Conservation (phyloP, 2,113 vertebrate species). For the Oophaga pumilio region DNA sequence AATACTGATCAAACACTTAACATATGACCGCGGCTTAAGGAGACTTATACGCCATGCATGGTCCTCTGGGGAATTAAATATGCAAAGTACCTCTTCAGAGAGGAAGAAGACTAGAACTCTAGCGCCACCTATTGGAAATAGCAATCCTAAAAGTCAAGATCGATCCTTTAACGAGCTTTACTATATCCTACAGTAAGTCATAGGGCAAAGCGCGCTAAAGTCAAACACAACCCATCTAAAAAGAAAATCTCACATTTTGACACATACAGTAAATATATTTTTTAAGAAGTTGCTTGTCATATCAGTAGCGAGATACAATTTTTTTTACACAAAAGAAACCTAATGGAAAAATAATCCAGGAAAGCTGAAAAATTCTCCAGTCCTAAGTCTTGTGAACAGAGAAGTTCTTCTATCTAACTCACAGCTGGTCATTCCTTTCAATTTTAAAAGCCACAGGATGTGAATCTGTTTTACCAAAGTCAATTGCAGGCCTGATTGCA, state of each 20-base stretch:
- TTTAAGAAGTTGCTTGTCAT: background rate
- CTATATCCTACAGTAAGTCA: too few species aligned
- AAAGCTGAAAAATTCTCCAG: background rate
- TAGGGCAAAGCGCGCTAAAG: too few species aligned
- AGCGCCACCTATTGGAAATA: too few species aligned
- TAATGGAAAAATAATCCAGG: background rate
- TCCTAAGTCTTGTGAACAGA: background rate
- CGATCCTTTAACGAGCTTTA: too few species aligned
- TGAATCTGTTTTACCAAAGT: constrained; percentile 7
- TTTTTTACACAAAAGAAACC: background rate
- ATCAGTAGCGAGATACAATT: background rate
- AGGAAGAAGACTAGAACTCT: too few species aligned
- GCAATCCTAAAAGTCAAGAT: too few species aligned
- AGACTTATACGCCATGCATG: too few species aligned
- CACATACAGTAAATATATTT: background rate
- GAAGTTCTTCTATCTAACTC: constrained; percentile 43
- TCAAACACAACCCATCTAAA: background rate
- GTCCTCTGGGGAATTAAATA: too few species aligned
- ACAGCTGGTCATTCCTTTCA: constrained; percentile 38
- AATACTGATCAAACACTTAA: too few species aligned
- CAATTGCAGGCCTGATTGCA: constrained; percentile 42
- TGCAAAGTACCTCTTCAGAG: too few species aligned
- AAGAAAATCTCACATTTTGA: background rate
- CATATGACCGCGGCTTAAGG: too few species aligned
- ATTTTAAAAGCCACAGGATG: constrained; percentile 48